Base-by-base conservation (phyloP, 2,797 vertebrate genomes). In the Anabas testudineus region DNA sequence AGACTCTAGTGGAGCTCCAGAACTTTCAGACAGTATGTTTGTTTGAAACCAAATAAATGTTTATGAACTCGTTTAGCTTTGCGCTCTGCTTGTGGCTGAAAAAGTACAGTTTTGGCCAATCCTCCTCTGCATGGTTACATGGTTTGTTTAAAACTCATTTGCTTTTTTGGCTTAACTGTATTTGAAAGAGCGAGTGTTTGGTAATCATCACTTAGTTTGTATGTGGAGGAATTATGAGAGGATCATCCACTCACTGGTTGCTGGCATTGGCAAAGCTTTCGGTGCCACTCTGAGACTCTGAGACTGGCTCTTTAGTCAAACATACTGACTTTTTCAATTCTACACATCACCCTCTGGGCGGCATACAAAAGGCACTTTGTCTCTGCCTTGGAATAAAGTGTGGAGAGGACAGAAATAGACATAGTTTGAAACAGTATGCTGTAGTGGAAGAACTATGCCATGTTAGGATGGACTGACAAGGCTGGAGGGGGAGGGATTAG, bases 11-110 rank as follows among this genome's bases (percentile, higher is more conserved):
- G 71, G 98, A 99, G 68, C 95, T 99, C 43, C 96, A 95, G 78
- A 97, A 96, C 79, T 99, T 99, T 89, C 97, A 99, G 92, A 95
- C 94, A 24, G 97, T 99, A 93, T 94, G 96, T 90, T 85, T 87
- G 80, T 86, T 84, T 82, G 62, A 86, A 74, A 66, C 74, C 30
- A 18, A 79, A 58, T 60, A 82, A 82, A 84, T 86, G 83, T 90
- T 89, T 89, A 79, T 67, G 22, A 76, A 76, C 67, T 16, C 60
- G 51, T 85, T 80, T 45, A 46, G 76, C 82, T 53, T 57, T 37
- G 53, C 73, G 81, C 47, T 26, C 42, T 45, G 39, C 26, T 62
- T 24, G 24, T 30, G 56, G 62, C 67, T 73, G 26, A 80, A 81
- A 82, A 83, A 79, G 45, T 60, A 61, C 78, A 18, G 36, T 60